Percentiles rank a stretch among this genome's conserved stretches.
Conservation (phyloP, 2,113 vertebrate genomes). For the Corythornis vintsioides region DNA sequence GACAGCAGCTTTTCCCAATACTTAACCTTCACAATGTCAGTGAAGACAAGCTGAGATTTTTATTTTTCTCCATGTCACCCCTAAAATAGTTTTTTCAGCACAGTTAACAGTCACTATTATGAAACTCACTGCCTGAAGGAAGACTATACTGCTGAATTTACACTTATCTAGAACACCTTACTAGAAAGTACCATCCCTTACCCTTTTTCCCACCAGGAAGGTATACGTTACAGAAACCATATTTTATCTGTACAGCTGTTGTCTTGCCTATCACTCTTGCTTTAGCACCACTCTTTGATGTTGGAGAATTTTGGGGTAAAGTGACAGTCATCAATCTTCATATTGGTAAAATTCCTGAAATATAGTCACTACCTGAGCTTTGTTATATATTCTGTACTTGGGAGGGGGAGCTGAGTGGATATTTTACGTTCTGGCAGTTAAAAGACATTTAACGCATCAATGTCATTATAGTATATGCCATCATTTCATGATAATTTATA, state of each 20-base stretch:
- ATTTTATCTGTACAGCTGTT: conserved; percentile 32
- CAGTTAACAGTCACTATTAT: background rate
- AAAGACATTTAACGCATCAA: background rate
- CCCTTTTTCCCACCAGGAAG: background rate
- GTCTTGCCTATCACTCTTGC: background rate
- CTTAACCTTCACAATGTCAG: background rate
- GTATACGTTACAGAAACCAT: background rate
- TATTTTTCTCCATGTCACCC: background rate
- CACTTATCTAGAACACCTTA: background rate
- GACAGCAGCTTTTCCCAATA: background rate
- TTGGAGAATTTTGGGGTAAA: conserved; percentile 5
- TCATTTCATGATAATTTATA: background rate
- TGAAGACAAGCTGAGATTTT: background rate
- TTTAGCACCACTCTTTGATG: conserved; percentile 48
- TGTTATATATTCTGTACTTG: background rate
- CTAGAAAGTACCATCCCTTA: conserved; percentile 23
- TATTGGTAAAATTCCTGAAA: background rate
- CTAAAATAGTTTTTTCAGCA: background rate
- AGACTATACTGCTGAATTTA: background rate
- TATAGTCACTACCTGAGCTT: background rate
- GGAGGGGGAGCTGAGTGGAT: background rate
- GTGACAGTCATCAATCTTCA: conserved; percentile 12
- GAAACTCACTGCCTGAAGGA: background rate
- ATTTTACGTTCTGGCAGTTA: background rate
- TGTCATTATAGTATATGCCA: background rate